Base-by-base conservation (phyloP, 2,797 vertebrate species). In the Alca torda region DNA sequence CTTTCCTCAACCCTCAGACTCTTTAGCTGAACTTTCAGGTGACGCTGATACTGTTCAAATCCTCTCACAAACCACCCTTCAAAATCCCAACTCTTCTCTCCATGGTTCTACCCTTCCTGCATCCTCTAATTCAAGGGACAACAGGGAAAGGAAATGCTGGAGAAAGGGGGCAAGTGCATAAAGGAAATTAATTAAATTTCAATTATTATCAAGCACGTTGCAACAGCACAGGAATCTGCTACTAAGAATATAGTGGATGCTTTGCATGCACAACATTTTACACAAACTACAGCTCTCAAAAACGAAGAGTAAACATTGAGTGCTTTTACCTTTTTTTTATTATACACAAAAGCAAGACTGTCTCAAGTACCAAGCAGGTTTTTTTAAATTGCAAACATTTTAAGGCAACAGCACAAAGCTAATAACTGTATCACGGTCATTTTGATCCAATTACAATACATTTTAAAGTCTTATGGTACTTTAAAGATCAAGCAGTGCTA, bases 371-470 rank as follows among this genome's bases (percentile, higher is more conserved):
- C 28, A n/a, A 30, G 72, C 14, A 54, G 48, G 7, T 4, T 39
- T 84, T 87, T 94, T 67, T 48, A 13, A n/a, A 92, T 74, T 35
- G 56, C 56, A 72, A 95, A 81, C 46, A 59, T 57, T 91, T 86
- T 16, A 86, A 94, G 20, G 57, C 46, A 87, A 61, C 39, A 59
- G 57, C 79, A 68, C 65, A 54, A 78, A 89, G 61, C 50, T 83
- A 84, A 18, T 61, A 90, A 84, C 69, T 41, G 12, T 51, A 43
- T 69, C 74, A 31, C 1, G 18, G 90, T 87, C 64, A 57, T 81
- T 94, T 73, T 93, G 91, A 85, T 82, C 76, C 67, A 91, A 90
- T 78, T 86, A 93, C 68, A 80, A 80, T 12, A 68, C 33, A 41
- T 74, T 89, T 78, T 63, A 30, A 92, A 94, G 69, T 63, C 60